Evolutionary conservation across 1,140 invertebrate species (phyloP), one percentile per base, ranked within the genome.

Genomic region (Contarinia nasturtii): DNA sequence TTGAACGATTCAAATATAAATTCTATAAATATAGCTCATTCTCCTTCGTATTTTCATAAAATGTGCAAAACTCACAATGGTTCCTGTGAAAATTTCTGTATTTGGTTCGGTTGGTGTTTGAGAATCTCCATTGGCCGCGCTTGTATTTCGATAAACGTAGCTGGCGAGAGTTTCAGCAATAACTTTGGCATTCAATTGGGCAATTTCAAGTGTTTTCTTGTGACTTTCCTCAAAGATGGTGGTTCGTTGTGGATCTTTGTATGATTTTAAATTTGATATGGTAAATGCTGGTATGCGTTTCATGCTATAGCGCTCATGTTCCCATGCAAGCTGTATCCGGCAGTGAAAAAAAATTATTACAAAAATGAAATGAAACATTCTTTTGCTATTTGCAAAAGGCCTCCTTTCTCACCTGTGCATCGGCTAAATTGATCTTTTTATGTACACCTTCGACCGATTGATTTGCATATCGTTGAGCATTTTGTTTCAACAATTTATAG

Each of bases 381-480:
- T n/a, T n/a, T n/a, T n/a, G n/a, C n/a, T n/a, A n/a, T n/a, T n/a
- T n/a, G n/a, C n/a, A n/a, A n/a, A n/a, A n/a, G n/a, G n/a, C n/a
- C n/a, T n/a, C n/a, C n/a, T n/a, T n/a, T n/a, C n/a, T n/a, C n/a
- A n/a, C n/a, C n/a, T n/a, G 72, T 48, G 91, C 86, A 45, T 96
- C 89, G 1, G 88, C 89, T n/a, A 97, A 67, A 70, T 96, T 95
- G 52, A 98, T 97, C 69, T 97, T 98, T 64, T 96, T 96, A 57
- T 96, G 92, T 12, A 92, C 72, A 44, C 88, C 74, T 54, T 87
- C 78, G 20, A 91, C 72, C 4, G 70, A 73, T 1, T 80, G 55
- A 17, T 70, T 64, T 11, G 62, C 54, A 50, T 65, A 57, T 5
- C 58, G 52, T 0, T 63, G 58, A 7, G 76, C 67, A 0, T 76